These are phyloP conservation scores for Poecilia latipinna DNA, from an alignment of 2,113 vertebrate genomes.

Conservation along the genomic window DNA sequence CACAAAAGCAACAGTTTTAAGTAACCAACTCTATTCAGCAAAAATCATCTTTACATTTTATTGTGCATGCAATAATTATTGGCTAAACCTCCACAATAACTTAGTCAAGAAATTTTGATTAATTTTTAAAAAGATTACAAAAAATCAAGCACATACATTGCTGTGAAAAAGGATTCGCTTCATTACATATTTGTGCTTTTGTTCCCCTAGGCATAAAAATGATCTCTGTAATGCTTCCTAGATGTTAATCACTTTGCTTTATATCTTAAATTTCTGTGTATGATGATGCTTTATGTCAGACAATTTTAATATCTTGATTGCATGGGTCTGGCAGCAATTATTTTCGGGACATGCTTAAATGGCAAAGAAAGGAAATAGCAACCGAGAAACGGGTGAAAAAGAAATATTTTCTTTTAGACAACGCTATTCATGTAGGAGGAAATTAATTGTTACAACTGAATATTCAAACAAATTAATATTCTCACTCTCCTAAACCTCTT, in stretches of 20 bases:
- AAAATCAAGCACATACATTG: neutral
- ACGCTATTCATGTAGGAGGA: neutral
- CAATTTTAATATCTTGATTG: too few relatives aligned
- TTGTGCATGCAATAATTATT: neutral
- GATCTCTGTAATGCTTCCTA: neutral
- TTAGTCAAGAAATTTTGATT: neutral
- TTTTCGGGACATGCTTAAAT: neutral
- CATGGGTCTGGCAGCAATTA: too few relatives aligned
- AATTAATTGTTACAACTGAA: neutral
- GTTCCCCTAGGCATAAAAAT: neutral
- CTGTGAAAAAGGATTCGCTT: neutral
- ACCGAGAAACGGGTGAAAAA: neutral
- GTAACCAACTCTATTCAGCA: neutral
- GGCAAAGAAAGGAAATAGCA: neutral
- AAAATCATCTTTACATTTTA: neutral
- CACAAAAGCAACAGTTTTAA: neutral
- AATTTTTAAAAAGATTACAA: neutral
- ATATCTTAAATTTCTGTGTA: neutral
- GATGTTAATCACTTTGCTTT: neutral
- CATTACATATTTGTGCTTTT: neutral
- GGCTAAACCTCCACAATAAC: neutral
- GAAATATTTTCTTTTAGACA: neutral
- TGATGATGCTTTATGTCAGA: neutral
- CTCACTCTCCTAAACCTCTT: conserved; percentile 1
- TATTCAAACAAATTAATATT: neutral